Percentiles rank a stretch among this genome's conserved stretches.
These are phyloP conservation scores for Motacilla alba DNA, from an alignment of 2,113 vertebrate species.

Conservation along the genomic window DNA sequence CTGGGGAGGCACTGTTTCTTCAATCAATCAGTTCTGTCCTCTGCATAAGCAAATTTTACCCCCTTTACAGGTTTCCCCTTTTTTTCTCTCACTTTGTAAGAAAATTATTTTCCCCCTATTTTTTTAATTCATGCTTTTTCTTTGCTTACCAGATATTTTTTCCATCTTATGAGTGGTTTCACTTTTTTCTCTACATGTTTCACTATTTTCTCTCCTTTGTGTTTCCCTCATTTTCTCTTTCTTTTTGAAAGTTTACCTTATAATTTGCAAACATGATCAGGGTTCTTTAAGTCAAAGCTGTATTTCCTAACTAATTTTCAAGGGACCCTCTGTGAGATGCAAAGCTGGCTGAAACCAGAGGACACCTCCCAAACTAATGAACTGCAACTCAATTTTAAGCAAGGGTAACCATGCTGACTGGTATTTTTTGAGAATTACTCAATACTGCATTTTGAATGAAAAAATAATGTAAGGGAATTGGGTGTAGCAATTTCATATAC, in stretches of 20 bases:
- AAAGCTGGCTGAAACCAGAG: background rate
- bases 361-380: background rate
- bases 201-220: background rate
- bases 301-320: background rate
- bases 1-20: background rate
- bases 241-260: background rate
- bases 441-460: background rate
- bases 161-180: background rate
- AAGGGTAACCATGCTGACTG: background rate
- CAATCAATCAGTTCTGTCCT: background rate
- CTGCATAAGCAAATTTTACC: background rate
- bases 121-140: background rate
- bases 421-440: background rate
- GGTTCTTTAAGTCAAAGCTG: background rate
- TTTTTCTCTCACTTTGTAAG: background rate
- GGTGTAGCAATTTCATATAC: background rate
- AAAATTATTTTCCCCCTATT: background rate
- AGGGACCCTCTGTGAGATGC: background rate
- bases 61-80: background rate
- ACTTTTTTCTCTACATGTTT: background rate
- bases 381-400: background rate
- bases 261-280: background rate
- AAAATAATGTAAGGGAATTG: background rate
- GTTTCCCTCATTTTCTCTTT: background rate
- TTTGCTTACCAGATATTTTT: background rate